Evolutionary conservation across 2,113 vertebrate species (phyloP).

Genomic region (Leucopsar rothschildi): DNA sequence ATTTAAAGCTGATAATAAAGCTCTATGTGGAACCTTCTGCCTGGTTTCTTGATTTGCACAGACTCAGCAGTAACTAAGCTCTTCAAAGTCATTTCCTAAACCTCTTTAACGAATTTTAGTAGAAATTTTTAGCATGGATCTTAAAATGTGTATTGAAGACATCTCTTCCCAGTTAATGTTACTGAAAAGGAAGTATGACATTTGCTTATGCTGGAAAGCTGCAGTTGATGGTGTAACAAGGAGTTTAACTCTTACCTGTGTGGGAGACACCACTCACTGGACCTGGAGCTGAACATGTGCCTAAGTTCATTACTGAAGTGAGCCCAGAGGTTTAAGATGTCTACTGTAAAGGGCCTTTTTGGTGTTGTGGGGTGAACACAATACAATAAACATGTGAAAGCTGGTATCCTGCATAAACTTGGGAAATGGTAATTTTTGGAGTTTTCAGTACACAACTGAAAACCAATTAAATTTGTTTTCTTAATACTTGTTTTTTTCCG

Average conservation of each 20-base stretch:
- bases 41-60: neutral
- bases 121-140: neutral
- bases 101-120: neutral
- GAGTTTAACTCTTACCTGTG: neutral
- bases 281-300: neutral
- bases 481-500: neutral
- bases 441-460: neutral
- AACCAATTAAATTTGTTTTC: neutral
- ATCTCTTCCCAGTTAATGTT: neutral
- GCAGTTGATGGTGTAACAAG: neutral
- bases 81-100: neutral
- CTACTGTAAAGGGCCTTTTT: fast-evolving
- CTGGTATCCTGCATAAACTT: neutral
- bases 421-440: neutral
- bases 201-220: neutral
- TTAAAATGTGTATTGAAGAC: neutral
- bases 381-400: neutral
- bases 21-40: neutral
- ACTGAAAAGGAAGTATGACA: neutral
- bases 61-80: neutral
- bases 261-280: neutral
- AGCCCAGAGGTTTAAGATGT: neutral
- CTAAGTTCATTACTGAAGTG: neutral
- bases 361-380: neutral
- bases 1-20: neutral